phyloP scores from a whole-genome alignment of 1,140 invertebrate species.

The Camponotus vicinus region DNA sequence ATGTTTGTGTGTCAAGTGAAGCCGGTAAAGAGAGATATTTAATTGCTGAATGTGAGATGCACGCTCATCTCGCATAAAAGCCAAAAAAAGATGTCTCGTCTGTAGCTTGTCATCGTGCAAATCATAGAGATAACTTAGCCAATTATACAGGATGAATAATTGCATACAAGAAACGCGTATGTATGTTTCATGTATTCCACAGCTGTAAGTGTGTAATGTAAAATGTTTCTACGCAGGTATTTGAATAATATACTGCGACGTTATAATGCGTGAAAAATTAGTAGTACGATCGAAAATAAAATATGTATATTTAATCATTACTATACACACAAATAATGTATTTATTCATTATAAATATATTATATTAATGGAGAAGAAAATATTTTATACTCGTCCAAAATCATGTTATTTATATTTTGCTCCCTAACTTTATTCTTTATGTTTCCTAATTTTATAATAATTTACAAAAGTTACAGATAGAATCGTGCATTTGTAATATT shows the following conservation, averaged over 20 bases:
- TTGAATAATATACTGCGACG: not conserved
- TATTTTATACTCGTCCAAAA: no score
- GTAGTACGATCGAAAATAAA: no score
- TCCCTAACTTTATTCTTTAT: no score
- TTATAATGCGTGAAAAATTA: not conserved
- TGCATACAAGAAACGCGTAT: not conserved
- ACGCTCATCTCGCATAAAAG: conserved; percentile 5
- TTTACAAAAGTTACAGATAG: no score
- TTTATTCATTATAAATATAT: no score
- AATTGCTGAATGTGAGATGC: conserved; percentile 16
- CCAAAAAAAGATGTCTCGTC: conserved; percentile 27
- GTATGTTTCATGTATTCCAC: not conserved
- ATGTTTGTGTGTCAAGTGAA: not conserved
- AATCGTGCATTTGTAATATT: no score
- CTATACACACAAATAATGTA: no score
- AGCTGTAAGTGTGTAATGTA: not conserved
- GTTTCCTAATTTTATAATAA: no score
- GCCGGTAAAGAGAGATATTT: not conserved
- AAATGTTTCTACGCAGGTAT: not conserved
- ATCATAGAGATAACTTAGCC: conserved; percentile 26
- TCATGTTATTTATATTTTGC: no score
- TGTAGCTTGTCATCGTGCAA: conserved; percentile 31
- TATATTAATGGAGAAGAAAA: no score
- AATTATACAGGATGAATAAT: conserved; percentile 40
- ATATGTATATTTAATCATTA: no score